These are phyloP conservation scores for Lagocephalus sceleratus DNA, from an alignment of 2,797 vertebrate species.

Conservation along the genomic window DNA sequence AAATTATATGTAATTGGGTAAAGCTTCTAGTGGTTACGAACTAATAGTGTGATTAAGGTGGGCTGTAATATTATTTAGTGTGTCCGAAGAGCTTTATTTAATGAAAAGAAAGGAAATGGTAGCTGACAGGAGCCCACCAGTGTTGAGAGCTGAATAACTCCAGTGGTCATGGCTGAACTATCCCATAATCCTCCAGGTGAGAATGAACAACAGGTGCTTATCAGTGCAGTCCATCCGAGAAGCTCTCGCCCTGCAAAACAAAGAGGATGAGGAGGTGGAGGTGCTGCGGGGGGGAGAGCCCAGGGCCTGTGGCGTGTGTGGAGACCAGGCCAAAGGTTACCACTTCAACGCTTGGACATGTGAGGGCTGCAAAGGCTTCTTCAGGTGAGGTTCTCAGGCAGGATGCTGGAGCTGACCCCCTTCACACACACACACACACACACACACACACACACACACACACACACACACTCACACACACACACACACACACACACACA, in stretches of 20 bases:
- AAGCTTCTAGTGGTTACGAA: too few species aligned
- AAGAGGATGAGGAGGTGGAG: conserved; percentile 36
- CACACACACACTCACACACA: too few species aligned
- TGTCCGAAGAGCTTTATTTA: too few species aligned
- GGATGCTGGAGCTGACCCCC: too few species aligned
- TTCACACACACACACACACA: too few species aligned
- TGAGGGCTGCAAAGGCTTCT: conserved; percentile 81
- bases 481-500: too few species aligned
- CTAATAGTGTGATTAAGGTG: too few species aligned
- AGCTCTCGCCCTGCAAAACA: conserved; percentile 22
- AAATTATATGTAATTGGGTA: too few species aligned
- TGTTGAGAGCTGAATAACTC: neutral
- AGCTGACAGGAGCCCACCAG: neutral
- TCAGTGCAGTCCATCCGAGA: conserved; percentile 25
- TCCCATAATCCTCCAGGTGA: conserved; percentile 16
- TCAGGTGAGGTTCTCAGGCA: conserved; percentile 56
- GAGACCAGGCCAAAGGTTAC: conserved; percentile 75
- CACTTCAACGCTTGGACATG: conserved; percentile 79
- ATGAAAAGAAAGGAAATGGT: too few species aligned
- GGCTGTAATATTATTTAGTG: too few species aligned
- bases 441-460: too few species aligned
- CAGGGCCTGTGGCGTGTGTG: conserved; percentile 74
- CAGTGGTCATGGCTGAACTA: neutral
- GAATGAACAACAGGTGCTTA: conserved; percentile 42
- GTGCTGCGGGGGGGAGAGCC: conserved; percentile 57